A percentile compares a stretch with the other conserved stretches of the same genome.
Evolutionary conservation across 1,140 invertebrate species (phyloP).

Genomic region (Arctopsyche grandis): DNA sequence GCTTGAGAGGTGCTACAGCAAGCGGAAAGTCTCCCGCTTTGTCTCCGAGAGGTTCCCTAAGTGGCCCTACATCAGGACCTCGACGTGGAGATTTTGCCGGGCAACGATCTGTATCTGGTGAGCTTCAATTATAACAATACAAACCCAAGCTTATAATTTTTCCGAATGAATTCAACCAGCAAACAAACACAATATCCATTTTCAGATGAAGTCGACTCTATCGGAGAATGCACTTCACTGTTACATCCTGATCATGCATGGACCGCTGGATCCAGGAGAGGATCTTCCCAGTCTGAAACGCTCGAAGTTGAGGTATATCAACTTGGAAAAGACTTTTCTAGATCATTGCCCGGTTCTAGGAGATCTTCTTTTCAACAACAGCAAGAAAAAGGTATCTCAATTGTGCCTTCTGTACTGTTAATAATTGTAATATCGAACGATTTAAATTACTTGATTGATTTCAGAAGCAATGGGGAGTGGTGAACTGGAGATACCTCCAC

Average conservation of each 20-base stretch:
- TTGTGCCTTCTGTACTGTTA: neutral
- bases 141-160: neutral
- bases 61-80: conserved; percentile 69
- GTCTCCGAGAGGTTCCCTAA: conserved; percentile 83
- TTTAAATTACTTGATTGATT: conserved; percentile 16
- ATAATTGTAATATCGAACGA: neutral
- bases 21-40: conserved; percentile 75
- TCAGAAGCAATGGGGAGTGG: conserved; percentile 57
- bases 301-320: conserved; percentile 87
- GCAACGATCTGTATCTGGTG: conserved; percentile 75
- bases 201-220: conserved; percentile 76
- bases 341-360: conserved; percentile 83
- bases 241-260: conserved; percentile 87
- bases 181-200: conserved; percentile 12
- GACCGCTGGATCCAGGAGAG: conserved; percentile 77
- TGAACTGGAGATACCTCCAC: conserved; percentile 66
- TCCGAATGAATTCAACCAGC: neutral
- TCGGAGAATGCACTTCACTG: conserved; percentile 76
- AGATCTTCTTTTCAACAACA: conserved; percentile 83
- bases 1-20: conserved; percentile 65
- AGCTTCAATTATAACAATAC: conserved; percentile 11
- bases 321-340: conserved; percentile 84
- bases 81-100: conserved; percentile 72
- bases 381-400: conserved; percentile 62
- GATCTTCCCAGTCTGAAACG: conserved; percentile 86